These are phyloP conservation scores for Montifringilla adamsi DNA, from an alignment of 2,113 vertebrate genomes.

Conservation along the genomic window DNA sequence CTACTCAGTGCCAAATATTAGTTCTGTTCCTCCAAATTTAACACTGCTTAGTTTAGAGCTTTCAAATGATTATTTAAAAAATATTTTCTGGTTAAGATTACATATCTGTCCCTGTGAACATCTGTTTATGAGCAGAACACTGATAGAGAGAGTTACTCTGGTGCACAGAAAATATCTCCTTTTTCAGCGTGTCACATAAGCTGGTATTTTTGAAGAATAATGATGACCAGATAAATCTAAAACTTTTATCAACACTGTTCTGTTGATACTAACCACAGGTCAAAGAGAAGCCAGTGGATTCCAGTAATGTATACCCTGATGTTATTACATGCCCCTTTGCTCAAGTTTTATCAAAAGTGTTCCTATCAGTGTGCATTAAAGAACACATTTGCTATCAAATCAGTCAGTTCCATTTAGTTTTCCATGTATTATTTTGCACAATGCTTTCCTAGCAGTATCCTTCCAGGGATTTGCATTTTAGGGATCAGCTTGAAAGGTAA, in stretches of 20 bases:
- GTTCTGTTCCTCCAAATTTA: neutral
- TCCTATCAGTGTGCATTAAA: neutral
- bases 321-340: neutral
- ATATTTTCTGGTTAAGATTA: neutral
- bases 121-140: neutral
- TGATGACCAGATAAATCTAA: neutral
- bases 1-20: neutral
- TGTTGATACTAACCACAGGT: neutral
- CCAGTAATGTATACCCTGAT: neutral
- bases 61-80: neutral
- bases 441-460: neutral
- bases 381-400: neutral
- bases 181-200: neutral
- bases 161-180: neutral
- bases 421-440: neutral
- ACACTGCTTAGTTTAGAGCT: neutral
- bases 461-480: neutral
- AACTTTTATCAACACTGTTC: neutral
- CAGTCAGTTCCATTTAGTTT: neutral
- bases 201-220: neutral
- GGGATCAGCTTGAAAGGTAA: neutral
- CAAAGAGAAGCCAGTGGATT: neutral
- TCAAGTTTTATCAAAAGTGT: neutral
- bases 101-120: neutral
- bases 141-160: neutral